A percentile compares a stretch with the other conserved stretches of the same genome.
Evolutionary conservation across 2,797 vertebrate species (phyloP).

Genomic region (Macroramphosus scolopax): DNA sequence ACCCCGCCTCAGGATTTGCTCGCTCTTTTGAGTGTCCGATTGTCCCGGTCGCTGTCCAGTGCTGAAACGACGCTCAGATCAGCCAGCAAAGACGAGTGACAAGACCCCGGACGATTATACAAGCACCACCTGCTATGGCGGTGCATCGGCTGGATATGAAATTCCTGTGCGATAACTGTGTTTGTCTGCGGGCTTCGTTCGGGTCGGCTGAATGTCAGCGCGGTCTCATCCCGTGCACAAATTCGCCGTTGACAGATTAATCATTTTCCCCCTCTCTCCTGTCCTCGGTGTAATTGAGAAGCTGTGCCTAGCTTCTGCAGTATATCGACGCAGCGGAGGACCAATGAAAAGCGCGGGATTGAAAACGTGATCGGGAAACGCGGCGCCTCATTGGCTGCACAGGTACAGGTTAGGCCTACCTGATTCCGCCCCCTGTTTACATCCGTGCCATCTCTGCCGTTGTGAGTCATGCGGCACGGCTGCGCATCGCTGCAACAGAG

Average conservation of each 20-base stretch:
- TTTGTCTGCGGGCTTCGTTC: conserved; percentile 12
- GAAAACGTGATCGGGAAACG: conserved; percentile 1
- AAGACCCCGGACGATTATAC: conserved; percentile 47
- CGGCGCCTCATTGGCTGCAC: conserved; percentile 45
- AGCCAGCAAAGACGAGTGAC: conserved; percentile 43
- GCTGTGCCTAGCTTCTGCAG: conserved; percentile 39
- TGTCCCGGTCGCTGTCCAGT: conserved; percentile 74
- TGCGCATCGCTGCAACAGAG: conserved; percentile 64
- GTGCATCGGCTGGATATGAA: conserved; percentile 36
- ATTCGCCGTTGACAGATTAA: conserved; percentile 74
- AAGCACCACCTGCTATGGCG: conserved; percentile 53
- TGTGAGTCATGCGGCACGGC: conserved; percentile 78
- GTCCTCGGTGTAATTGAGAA: neutral
- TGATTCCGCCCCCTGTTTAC: conserved; percentile 76
- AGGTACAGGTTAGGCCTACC: conserved; percentile 54
- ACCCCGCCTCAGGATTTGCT: conserved; percentile 64
- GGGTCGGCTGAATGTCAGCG: conserved; percentile 49
- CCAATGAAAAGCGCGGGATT: neutral
- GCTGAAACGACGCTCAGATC: conserved; percentile 70
- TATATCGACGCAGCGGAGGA: conserved; percentile 36
- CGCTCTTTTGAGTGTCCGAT: conserved; percentile 40
- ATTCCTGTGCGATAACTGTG: conserved; percentile 22
- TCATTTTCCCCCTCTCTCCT: conserved; percentile 39
- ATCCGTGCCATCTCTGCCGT: conserved; percentile 55
- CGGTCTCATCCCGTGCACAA: conserved; percentile 56